A percentile compares a stretch with the other conserved stretches of the same genome.
Evolutionary conservation across 2,797 vertebrate species (phyloP).

Genomic region (Nyctibius grandis): DNA sequence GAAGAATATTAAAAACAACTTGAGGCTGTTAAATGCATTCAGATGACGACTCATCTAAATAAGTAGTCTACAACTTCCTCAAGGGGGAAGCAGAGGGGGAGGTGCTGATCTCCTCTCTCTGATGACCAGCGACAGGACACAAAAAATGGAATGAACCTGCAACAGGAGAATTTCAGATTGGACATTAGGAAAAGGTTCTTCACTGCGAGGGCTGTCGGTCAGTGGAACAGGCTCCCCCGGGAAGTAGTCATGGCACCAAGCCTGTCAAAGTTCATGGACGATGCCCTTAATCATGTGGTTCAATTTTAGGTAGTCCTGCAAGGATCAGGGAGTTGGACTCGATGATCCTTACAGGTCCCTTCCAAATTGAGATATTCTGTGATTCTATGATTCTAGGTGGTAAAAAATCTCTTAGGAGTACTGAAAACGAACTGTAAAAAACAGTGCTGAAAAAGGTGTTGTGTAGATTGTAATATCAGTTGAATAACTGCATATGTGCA

Average conservation of each 20-base stretch:
- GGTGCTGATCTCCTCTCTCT: background rate
- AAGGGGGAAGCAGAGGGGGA: background rate
- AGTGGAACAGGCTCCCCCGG: background rate
- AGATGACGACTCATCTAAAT: background rate
- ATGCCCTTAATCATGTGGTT: background rate
- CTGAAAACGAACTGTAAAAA: background rate
- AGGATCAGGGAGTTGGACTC: background rate
- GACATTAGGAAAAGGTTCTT: background rate
- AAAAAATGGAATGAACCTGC: background rate
- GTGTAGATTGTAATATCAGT: background rate
- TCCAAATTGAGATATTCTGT: background rate
- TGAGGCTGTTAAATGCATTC: background rate
- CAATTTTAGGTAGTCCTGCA: background rate
- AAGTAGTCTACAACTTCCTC: background rate
- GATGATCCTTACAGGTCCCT: accelerated
- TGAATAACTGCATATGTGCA: background rate
- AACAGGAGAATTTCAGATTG: background rate
- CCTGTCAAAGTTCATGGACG: background rate
- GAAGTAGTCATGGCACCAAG: background rate
- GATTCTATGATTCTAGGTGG: background rate
- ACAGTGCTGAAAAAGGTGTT: background rate
- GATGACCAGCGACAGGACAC: accelerated
- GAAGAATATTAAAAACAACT: background rate
- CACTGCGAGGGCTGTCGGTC: accelerated
- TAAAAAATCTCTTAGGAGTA: background rate